Evolutionary conservation across 53 echinoderm and acorn worm genomes (phyloP).

Genomic region (Apostichopus leukothele): DNA sequence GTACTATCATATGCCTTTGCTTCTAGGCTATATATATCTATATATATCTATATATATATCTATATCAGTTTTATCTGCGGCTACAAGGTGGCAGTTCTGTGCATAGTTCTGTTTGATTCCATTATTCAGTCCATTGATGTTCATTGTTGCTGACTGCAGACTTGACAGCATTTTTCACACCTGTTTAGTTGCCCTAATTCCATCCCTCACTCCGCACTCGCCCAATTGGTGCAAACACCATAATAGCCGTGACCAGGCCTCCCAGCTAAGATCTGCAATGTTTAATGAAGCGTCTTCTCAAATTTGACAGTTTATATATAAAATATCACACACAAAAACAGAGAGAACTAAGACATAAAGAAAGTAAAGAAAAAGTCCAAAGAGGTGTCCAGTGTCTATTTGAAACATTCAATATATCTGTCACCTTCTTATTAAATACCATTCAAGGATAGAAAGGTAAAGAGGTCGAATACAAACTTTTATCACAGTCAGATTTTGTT

Average conservation of each 20-base stretch:
- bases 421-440: background rate
- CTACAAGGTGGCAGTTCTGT: background rate
- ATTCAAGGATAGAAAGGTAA: background rate
- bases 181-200: constrained; percentile 33
- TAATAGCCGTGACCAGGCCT: constrained; percentile 26
- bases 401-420: background rate
- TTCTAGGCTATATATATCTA: too few species aligned
- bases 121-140: background rate
- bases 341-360: too few species aligned
- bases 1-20: too few species aligned
- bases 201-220: background rate
- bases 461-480: background rate
- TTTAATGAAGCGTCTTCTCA: background rate
- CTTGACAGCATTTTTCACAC: background rate
- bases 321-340: too few species aligned
- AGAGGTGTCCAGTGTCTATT: too few species aligned
- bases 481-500: too few species aligned
- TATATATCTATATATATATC: too few species aligned
- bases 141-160: background rate
- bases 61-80: too few species aligned
- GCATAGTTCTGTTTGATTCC: background rate
- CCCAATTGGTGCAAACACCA: constrained; percentile 29
- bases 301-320: background rate
- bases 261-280: background rate
- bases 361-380: too few species aligned